A percentile compares a stretch with the other conserved stretches of the same genome.
Conservation (phyloP, 2,888 invertebrate genomes). For the Meta bourneti region DNA sequence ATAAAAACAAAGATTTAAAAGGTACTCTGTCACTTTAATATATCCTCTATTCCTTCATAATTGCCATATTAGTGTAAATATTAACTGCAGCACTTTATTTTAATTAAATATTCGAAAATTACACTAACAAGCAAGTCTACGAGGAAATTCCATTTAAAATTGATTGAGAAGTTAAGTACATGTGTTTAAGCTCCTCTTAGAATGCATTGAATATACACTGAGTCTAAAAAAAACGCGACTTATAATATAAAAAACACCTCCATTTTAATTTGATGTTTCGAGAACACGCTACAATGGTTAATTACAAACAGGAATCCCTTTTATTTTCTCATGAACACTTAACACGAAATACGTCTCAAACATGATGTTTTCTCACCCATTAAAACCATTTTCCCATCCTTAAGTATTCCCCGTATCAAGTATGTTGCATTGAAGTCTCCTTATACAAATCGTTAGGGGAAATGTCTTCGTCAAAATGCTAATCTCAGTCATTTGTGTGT, state of each 20-base stretch:
- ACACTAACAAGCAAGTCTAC: too few relatives aligned
- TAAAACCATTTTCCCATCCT: too few relatives aligned
- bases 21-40: too few relatives aligned
- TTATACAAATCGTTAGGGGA: conserved; percentile 2
- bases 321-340: background rate
- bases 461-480: conserved; percentile 49
- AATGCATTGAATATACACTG: background rate
- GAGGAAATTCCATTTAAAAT: too few relatives aligned
- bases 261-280: conserved; percentile 21
- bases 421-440: conserved; percentile 30
- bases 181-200: too few relatives aligned
- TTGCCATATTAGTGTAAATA: too few relatives aligned
- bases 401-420: background rate
- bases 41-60: too few relatives aligned
- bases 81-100: too few relatives aligned
- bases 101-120: too few relatives aligned
- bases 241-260: background rate
- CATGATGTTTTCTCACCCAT: background rate
- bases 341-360: conserved; percentile 3
- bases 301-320: conserved; percentile 23
- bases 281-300: conserved; percentile 42
- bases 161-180: too few relatives aligned
- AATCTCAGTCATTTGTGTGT: conserved; percentile 44
- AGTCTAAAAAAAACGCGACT: background rate
- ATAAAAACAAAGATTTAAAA: too few relatives aligned